Evolutionary conservation across 2,888 invertebrate genomes (phyloP).

Genomic region (Diarsia brunnea): DNA sequence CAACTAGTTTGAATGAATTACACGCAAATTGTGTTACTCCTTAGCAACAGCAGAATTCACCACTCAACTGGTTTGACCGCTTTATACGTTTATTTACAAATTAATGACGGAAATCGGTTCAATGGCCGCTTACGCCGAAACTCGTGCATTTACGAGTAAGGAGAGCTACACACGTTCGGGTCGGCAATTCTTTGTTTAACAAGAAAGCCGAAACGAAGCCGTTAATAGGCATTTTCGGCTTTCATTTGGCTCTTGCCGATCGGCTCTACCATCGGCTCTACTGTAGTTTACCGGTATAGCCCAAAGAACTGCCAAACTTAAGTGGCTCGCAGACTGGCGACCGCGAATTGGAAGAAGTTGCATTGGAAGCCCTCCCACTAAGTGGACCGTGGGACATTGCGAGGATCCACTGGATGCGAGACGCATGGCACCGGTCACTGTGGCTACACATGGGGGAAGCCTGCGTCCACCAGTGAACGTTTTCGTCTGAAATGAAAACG

Average conservation of each 20-base stretch:
- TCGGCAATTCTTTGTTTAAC: neutral
- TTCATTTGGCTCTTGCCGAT: neutral
- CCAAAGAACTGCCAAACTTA: no score
- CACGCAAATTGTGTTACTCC: conserved; percentile 36
- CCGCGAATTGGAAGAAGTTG: no score
- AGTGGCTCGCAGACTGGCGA: no score
- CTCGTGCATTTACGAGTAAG: conserved; percentile 28
- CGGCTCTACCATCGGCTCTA: neutral
- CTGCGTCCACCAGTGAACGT: no score
- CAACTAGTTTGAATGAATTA: conserved; percentile 45
- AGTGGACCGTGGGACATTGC: no score
- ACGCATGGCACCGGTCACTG: no score
- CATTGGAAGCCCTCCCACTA: no score
- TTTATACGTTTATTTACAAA: conserved; percentile 54
- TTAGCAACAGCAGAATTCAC: conserved; percentile 55
- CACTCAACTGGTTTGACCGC: conserved; percentile 49
- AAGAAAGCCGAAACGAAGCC: neutral
- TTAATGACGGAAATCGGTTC: conserved; percentile 58
- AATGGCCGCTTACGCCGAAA: conserved; percentile 44
- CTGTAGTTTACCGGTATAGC: no score
- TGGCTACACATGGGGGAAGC: no score
- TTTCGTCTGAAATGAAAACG: no score
- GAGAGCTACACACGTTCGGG: conserved; percentile 1
- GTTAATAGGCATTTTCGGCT: neutral
- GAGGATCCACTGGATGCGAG: no score